Percentiles rank a stretch among this genome's conserved stretches.
phyloP scores from a whole-genome alignment of 1,140 invertebrate species.

The Epicauta chinensis region DNA sequence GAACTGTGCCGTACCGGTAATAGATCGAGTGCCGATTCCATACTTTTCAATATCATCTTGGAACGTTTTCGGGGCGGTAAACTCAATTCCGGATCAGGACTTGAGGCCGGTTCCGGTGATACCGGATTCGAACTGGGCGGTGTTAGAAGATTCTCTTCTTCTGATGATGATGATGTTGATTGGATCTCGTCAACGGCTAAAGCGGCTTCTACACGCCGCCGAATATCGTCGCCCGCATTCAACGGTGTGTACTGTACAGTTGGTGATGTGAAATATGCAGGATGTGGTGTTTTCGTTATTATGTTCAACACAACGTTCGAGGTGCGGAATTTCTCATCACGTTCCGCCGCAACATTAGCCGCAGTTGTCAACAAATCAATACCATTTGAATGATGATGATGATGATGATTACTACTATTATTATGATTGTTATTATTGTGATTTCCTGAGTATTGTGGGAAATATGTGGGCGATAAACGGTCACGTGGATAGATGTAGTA shows the following conservation, averaged over 20 bases:
- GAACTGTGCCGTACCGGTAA: slow-evolving; percentile 58
- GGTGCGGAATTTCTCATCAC: slow-evolving; percentile 22
- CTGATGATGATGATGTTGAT: slow-evolving; percentile 7
- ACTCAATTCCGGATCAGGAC: slow-evolving; percentile 57
- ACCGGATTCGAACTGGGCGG: slow-evolving; percentile 59
- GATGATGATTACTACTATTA: no score
- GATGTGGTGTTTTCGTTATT: slow-evolving; percentile 29
- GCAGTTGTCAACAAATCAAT: slow-evolving; percentile 41
- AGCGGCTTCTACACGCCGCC: slow-evolving; percentile 64
- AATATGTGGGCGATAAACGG: slow-evolving; percentile 35
- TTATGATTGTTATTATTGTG: no score
- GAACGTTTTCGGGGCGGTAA: slow-evolving; percentile 69
- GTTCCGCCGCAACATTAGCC: slow-evolving; percentile 29
- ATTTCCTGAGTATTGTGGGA: slow-evolving; percentile 27
- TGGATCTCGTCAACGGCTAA: slow-evolving; percentile 51
- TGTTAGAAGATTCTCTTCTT: slow-evolving; percentile 50
- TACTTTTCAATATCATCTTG: slow-evolving; percentile 68
- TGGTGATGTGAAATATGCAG: slow-evolving; percentile 6
- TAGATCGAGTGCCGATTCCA: slow-evolving; percentile 46
- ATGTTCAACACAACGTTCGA: slow-evolving; percentile 34
- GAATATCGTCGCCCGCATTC: slow-evolving; percentile 53
- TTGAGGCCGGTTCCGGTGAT: slow-evolving; percentile 52
- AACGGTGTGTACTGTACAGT: slow-evolving; percentile 37
- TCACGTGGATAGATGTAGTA: slow-evolving; percentile 37
- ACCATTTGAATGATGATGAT: slow-evolving; percentile 16